These are phyloP conservation scores for Fulmarus glacialis DNA, from an alignment of 2,113 vertebrate species.

Conservation along the genomic window DNA sequence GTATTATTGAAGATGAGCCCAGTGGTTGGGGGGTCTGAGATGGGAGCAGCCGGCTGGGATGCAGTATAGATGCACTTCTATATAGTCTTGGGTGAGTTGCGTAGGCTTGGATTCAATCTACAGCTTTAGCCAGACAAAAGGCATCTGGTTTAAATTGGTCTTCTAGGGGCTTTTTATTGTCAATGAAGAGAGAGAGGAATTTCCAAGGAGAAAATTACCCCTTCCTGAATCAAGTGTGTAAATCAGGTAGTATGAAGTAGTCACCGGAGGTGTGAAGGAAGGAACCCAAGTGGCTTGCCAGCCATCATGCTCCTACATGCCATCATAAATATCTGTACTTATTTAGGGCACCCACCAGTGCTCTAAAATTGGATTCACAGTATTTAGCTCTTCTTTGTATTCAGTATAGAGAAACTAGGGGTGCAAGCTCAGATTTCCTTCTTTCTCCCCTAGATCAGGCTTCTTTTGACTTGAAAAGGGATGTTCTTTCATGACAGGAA, in stretches of 20 bases:
- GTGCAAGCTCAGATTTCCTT: slow-evolving; percentile 39
- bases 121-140: neutral
- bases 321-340: neutral
- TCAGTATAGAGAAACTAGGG: neutral
- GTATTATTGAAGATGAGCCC: neutral
- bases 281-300: neutral
- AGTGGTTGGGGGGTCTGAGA: neutral
- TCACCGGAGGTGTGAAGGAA: neutral
- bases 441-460: neutral
- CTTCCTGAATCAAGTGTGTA: neutral
- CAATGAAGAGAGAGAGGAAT: neutral
- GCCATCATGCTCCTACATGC: neutral
- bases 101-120: neutral
- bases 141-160: neutral
- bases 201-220: neutral
- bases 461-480: neutral
- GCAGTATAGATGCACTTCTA: too few species aligned
- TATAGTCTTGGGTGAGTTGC: neutral
- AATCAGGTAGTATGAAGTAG: neutral
- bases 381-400: neutral
- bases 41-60: neutral
- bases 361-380: neutral
- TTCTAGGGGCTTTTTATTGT: neutral
- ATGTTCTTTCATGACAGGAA: neutral
- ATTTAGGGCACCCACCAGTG: neutral